Conservation (phyloP, 2,797 vertebrate species). For the Hipposideros larvatus region DNA sequence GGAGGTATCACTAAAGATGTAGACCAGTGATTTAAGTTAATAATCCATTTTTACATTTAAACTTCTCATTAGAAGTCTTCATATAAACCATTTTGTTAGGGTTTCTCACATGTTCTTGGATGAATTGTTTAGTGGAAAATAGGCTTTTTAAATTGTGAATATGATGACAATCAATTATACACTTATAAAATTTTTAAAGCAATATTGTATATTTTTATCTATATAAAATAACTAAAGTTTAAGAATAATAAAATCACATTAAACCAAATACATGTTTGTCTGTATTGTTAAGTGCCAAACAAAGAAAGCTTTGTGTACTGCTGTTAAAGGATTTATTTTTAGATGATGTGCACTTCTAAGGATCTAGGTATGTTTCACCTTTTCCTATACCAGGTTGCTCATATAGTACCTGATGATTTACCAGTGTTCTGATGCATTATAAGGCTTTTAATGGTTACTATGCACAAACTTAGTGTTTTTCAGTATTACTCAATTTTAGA, state of each 20-base stretch:
- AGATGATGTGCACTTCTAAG: constrained; percentile 66
- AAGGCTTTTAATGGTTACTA: constrained; percentile 77
- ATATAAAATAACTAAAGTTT: constrained; percentile 78
- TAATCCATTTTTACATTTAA: constrained; percentile 63
- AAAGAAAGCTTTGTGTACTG: constrained; percentile 68
- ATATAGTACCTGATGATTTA: constrained; percentile 75
- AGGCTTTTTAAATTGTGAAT: constrained; percentile 76
- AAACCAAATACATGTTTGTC: constrained; percentile 87
- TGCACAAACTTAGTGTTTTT: constrained; percentile 82
- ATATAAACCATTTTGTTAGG: constrained; percentile 75
- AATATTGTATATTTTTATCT: constrained; percentile 85
- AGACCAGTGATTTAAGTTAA: constrained; percentile 62
- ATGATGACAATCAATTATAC: constrained; percentile 78
- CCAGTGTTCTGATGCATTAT: constrained; percentile 62
- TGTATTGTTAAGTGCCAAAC: constrained; percentile 88
- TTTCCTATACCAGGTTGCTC: constrained; percentile 77
- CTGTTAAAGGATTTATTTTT: constrained; percentile 79
- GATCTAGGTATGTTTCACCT: constrained; percentile 69
- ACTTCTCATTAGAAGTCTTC: constrained; percentile 69
- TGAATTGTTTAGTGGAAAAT: constrained; percentile 51
- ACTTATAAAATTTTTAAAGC: constrained; percentile 86
- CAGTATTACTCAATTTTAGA: constrained; percentile 87
- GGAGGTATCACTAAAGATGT: constrained; percentile 63
- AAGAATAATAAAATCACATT: constrained; percentile 82
- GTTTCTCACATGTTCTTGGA: constrained; percentile 75